Percentiles rank a stretch among this genome's conserved stretches.
Evolutionary conservation across 1,140 invertebrate species (phyloP).

Genomic region (Drosophila willistoni): DNA sequence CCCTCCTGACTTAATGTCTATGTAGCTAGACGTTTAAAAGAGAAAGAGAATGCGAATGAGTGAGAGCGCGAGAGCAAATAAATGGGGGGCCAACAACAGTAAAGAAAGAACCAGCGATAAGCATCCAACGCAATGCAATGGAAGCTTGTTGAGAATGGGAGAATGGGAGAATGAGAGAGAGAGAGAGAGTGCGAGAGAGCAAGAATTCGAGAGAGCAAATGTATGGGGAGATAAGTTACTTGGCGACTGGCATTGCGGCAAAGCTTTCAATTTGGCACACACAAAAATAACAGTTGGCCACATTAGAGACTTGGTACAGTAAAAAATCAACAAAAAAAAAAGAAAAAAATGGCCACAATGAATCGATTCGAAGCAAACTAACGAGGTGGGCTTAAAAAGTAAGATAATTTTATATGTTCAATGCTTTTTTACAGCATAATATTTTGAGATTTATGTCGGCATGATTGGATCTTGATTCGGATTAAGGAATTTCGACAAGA

Average conservation of each 20-base stretch:
- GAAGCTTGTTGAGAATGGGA: not conserved
- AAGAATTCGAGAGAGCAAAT: constrained; percentile 19
- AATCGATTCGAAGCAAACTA: too few species aligned
- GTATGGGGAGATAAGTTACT: constrained; percentile 1
- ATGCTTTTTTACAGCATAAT: too few species aligned
- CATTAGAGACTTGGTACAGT: too few species aligned
- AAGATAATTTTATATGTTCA: too few species aligned
- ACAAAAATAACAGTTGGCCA: too few species aligned
- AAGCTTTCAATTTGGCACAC: too few species aligned
- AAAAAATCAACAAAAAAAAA: too few species aligned
- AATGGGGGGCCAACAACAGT: not conserved
- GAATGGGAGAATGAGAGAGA: not conserved
- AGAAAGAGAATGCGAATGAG: constrained; percentile 7
- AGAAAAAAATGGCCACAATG: too few species aligned
- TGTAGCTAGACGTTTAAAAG: not conserved
- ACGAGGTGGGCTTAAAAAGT: too few species aligned
- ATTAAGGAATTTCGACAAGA: too few species aligned
- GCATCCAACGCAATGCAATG: not conserved
- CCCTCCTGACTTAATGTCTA: constrained; percentile 14
- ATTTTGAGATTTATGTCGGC: too few species aligned
- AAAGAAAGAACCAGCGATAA: not conserved
- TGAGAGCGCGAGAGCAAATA: not conserved
- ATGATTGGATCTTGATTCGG: too few species aligned
- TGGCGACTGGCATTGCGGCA: constrained; percentile 1
- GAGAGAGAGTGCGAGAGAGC: constrained; percentile 8